Evolutionary conservation across 1,140 invertebrate genomes (phyloP), one percentile per base, ranked within the genome.

Genomic region (Geopemphigus sp.): DNA sequence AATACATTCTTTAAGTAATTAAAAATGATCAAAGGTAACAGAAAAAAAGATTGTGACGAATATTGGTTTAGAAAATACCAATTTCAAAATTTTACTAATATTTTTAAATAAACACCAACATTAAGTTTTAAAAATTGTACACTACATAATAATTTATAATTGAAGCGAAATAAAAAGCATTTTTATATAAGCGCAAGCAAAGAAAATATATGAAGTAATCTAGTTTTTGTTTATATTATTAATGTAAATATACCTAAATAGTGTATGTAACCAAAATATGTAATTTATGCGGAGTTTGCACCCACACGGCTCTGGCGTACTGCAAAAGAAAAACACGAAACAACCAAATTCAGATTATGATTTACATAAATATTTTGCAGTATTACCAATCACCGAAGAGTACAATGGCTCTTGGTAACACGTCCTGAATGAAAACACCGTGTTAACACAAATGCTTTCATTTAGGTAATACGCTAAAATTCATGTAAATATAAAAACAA

Each of bases 271-370:
- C 72, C 68, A 63, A 50, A 81, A 64, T 63, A 81, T 78, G 68
- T 57, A 74, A 63, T 74, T 74, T 82, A 82, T 80, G 81, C 57
- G 82, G 68, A 81, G 57, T 80, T 80, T 80, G 81, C 82, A n/a
- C 78, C 81, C 68, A 81, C 81, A 68, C 82, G 81, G 54, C 78
- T 81, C 81, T 81, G 74, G 70, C 82, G 81, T 82, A 82, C 82
- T 82, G 82, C 81, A 82, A 82, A 81, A 82, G 64, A 72, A 63
- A 57, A 70, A 80, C 68, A 82, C 66, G 56, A 73, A 76, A 80
- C n/a, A 59, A 66, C 70, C 61, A 59, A 72, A 81, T 80, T 66
- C 64, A 45, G 68, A 66, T 80, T 53, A 56, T 61, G 72, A 26
- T 68, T 68, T 61, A 61, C 45, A 72, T 64, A 76, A 66, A 81